Evolutionary conservation across 1,140 invertebrate species (phyloP).

Genomic region (Hylyphantes graminicola): DNA sequence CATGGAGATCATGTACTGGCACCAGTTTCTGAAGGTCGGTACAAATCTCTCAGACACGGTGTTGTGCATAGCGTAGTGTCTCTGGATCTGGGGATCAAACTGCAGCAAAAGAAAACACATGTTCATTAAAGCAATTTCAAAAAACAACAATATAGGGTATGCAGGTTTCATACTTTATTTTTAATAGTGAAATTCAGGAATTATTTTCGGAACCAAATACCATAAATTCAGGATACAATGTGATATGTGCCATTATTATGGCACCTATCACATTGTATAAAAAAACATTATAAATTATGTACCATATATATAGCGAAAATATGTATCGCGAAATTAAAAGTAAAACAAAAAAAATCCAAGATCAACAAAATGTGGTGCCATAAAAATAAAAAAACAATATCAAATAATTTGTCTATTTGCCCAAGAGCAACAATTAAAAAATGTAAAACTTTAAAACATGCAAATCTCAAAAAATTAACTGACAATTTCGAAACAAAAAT

Average conservation of each 20-base stretch:
- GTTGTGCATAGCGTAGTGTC: constrained; percentile 51
- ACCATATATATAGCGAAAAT: neutral
- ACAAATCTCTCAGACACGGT: constrained; percentile 41
- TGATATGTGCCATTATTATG: no score
- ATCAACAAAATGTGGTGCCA: no score
- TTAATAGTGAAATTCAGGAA: no score
- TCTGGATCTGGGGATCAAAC: constrained; percentile 52
- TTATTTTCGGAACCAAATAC: no score
- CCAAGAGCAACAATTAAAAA: neutral
- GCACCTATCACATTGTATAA: no score
- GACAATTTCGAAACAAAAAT: no score
- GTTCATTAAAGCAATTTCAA: neutral
- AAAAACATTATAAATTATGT: no score
- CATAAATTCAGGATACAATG: neutral
- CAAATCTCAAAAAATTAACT: no score
- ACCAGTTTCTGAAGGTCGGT: constrained; percentile 50
- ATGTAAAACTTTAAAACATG: no score
- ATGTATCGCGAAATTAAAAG: neutral
- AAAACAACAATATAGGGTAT: neutral
- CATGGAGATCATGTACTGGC: constrained; percentile 18
- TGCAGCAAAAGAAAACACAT: neutral
- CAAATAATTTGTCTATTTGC: neutral
- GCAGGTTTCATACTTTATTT: neutral
- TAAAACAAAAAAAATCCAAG: no score
- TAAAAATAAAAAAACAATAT: neutral